Conservation (phyloP, 1,140 invertebrate genomes). For the Cydia amplana region DNA sequence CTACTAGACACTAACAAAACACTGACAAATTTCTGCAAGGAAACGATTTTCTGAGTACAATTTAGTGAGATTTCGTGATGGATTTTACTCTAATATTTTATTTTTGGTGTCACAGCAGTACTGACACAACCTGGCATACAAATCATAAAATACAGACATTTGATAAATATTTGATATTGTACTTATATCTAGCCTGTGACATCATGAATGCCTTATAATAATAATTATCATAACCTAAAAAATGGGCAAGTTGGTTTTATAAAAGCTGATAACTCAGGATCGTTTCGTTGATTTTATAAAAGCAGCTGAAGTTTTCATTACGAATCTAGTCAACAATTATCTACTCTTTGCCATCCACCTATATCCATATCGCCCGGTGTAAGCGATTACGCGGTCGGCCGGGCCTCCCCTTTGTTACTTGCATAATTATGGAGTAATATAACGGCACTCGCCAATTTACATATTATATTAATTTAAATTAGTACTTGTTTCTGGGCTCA, state of each 20-base stretch:
- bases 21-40: not conserved
- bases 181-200: too few relatives aligned
- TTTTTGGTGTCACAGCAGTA: too few relatives aligned
- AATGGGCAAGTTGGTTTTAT: too few relatives aligned
- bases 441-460: conserved; percentile 39
- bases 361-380: conserved; percentile 33
- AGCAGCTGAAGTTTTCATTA: too few relatives aligned
- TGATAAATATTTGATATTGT: too few relatives aligned
- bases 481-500: conserved; percentile 36
- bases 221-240: too few relatives aligned
- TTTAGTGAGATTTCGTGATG: not conserved
- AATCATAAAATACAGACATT: too few relatives aligned
- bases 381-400: conserved; percentile 47
- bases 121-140: too few relatives aligned
- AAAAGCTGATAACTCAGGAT: too few relatives aligned
- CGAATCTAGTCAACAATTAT: not conserved
- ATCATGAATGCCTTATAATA: too few relatives aligned
- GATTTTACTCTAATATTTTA: not conserved
- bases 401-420: conserved; percentile 49
- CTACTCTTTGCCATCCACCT: conserved; percentile 9
- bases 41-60: not conserved
- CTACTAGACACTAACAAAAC: not conserved
- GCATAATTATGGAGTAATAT: conserved; percentile 49
- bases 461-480: conserved; percentile 51
- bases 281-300: too few relatives aligned